Evolutionary conservation across 2,888 invertebrate genomes (phyloP).

Genomic region (Crematogaster levior): DNA sequence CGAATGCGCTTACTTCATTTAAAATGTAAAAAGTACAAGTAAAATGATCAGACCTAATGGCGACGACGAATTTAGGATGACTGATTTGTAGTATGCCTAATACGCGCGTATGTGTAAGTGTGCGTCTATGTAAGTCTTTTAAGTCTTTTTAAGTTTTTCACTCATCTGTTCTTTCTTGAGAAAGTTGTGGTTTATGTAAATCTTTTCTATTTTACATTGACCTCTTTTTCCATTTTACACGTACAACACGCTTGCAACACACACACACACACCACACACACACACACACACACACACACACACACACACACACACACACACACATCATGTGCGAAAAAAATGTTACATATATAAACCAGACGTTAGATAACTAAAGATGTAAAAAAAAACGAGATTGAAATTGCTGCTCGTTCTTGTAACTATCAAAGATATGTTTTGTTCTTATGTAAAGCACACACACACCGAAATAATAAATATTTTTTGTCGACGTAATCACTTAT

Average conservation of each 20-base stretch:
- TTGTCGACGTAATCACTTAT: slow-evolving; percentile 30
- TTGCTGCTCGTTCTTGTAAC: slow-evolving; percentile 36
- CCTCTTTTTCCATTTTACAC: slow-evolving; percentile 18
- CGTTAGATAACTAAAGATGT: slow-evolving; percentile 61
- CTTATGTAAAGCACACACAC: slow-evolving; percentile 32
- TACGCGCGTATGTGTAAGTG: slow-evolving; percentile 18
- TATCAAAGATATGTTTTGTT: slow-evolving; percentile 15
- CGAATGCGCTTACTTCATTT: neutral
- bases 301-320: neutral
- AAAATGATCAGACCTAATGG: slow-evolving; percentile 54
- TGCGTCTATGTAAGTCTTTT: slow-evolving; percentile 42
- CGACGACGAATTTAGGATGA: slow-evolving; percentile 66
- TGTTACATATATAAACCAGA: slow-evolving; percentile 63
- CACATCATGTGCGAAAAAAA: slow-evolving; percentile 1
- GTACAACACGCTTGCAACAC: neutral
- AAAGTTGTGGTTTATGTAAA: too few relatives aligned
- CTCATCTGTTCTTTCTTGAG: slow-evolving; percentile 32
- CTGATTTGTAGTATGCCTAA: slow-evolving; percentile 67
- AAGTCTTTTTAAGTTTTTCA: slow-evolving; percentile 54
- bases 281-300: neutral
- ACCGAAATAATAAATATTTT: slow-evolving; percentile 47
- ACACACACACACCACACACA: neutral
- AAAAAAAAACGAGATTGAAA: slow-evolving; percentile 41
- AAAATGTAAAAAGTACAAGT: neutral
- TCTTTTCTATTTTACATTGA: slow-evolving; percentile 19